Conservation (phyloP, 1,140 invertebrate genomes). For the Venustaconcha ellipsiformis region DNA sequence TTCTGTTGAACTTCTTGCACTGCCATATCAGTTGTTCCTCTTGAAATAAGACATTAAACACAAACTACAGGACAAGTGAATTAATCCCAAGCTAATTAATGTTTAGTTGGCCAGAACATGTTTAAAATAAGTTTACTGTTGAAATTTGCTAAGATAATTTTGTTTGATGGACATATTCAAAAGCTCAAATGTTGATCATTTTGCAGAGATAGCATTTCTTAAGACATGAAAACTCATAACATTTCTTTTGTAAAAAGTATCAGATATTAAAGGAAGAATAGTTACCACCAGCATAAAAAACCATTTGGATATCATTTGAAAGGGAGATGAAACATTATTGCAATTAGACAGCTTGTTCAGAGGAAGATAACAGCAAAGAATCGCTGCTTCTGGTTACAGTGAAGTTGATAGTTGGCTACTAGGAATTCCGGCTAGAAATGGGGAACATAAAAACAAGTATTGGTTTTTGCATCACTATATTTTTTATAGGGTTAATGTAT, state of each 20-base stretch:
- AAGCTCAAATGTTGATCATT: too few relatives aligned
- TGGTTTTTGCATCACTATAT: too few relatives aligned
- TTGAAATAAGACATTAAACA: background rate
- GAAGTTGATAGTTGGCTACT: conserved; percentile 14
- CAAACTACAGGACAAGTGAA: background rate
- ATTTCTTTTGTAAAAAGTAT: too few relatives aligned
- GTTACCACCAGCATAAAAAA: conserved; percentile 28
- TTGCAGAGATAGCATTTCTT: too few relatives aligned
- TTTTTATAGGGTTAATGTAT: too few relatives aligned
- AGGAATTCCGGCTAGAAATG: conserved; percentile 13
- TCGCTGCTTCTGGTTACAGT: conserved; percentile 23
- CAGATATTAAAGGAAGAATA: background rate
- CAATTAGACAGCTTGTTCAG: conserved; percentile 2
- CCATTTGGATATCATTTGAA: conserved; percentile 12
- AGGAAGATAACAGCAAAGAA: conserved; percentile 23
- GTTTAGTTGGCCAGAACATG: background rate
- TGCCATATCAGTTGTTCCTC: conserved; percentile 16
- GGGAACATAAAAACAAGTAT: background rate
- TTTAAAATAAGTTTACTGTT: background rate
- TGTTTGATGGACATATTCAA: too few relatives aligned
- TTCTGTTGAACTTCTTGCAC: conserved; percentile 16
- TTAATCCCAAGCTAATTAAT: background rate
- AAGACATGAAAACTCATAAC: too few relatives aligned
- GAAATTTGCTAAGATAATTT: too few relatives aligned
- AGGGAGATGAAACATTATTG: conserved; percentile 3